Evolutionary conservation across 2,797 vertebrate species (phyloP), one percentile per base, ranked within the genome.

Genomic region (Aldrovandia affinis): DNA sequence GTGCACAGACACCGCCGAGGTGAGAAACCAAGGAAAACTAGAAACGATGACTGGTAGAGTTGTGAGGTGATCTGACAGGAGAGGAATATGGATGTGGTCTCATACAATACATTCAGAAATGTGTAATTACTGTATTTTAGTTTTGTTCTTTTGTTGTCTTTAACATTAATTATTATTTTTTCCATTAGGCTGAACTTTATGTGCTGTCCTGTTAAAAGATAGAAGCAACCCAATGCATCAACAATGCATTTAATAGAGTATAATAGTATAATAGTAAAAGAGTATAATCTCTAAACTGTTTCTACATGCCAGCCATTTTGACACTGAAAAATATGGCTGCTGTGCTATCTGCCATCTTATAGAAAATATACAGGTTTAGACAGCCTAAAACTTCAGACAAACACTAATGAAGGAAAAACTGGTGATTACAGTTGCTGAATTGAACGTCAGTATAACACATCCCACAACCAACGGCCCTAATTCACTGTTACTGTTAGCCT

Each of bases 401-500:
- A n/a, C 28, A 30, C 65, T 70, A 70, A 70, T 70, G 4, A 70
- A 70, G 65, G 65, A 39, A 70, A 70, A 70, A 3, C 1, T 7
- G 14, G 33, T 18, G 33, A 1, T 70, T 12, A 20, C 65, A 70
- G 25, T 18, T 70, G 65, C 65, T 36, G 33, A 70, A 70, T 36
- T 33, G 36, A 36, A 47, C 18, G 14, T 44, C 5, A 14, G 73
- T 44, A 9, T 47, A n/a, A 77, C 33, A 22, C 28, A 14, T 14
- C 63, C 28, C 63, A 44, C 20, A 2, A 42, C 44, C 36, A 75
- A 50, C 83, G 57, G 36, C 63, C 73, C 63, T 73, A 75, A 86
- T 86, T 86, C 78, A 50, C 15, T 33, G 12, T 68, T 42, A 15
- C 44, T 70, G 81, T 36, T 81, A 86, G 80, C 80, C 81, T 81